These are phyloP conservation scores for Schlechtendalia chinensis DNA, from an alignment of 1,140 invertebrate genomes.

Conservation along the genomic window DNA sequence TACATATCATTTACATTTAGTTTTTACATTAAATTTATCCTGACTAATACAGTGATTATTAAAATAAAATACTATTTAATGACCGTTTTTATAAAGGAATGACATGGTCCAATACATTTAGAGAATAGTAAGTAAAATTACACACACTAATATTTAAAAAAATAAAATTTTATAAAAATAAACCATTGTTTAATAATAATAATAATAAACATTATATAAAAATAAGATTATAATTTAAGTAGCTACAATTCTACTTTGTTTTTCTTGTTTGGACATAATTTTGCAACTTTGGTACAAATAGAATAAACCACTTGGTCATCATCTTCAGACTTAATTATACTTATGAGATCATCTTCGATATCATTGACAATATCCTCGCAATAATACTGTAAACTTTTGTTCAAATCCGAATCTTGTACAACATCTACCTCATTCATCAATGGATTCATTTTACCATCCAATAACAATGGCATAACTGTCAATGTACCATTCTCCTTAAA, in stretches of 20 bases:
- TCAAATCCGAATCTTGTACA: slow-evolving; percentile 75
- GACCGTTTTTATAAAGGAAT: too few relatives aligned
- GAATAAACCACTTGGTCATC: slow-evolving; percentile 51
- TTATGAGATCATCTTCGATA: slow-evolving; percentile 62
- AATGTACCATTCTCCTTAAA: slow-evolving; percentile 71
- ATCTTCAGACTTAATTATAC: slow-evolving; percentile 56
- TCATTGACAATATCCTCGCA: slow-evolving; percentile 65
- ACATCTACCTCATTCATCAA: slow-evolving; percentile 71
- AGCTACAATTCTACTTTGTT: slow-evolving; percentile 26
- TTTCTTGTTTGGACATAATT: slow-evolving; percentile 20
- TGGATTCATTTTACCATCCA: slow-evolving; percentile 69
- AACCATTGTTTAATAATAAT: neutral
- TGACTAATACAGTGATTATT: too few relatives aligned
- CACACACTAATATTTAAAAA: too few relatives aligned
- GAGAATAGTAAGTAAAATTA: too few relatives aligned
- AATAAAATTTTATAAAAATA: too few relatives aligned
- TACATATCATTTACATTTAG: too few relatives aligned
- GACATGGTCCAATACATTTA: too few relatives aligned
- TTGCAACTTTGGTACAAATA: slow-evolving; percentile 47
- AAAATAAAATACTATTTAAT: too few relatives aligned
- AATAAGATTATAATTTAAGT: neutral
- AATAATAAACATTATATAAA: neutral
- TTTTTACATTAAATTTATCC: too few relatives aligned
- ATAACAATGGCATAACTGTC: slow-evolving; percentile 68
- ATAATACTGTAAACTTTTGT: slow-evolving; percentile 76